These are phyloP conservation scores for Euplagia quadripunctaria DNA, from an alignment of 2,888 invertebrate species.

Conservation along the genomic window DNA sequence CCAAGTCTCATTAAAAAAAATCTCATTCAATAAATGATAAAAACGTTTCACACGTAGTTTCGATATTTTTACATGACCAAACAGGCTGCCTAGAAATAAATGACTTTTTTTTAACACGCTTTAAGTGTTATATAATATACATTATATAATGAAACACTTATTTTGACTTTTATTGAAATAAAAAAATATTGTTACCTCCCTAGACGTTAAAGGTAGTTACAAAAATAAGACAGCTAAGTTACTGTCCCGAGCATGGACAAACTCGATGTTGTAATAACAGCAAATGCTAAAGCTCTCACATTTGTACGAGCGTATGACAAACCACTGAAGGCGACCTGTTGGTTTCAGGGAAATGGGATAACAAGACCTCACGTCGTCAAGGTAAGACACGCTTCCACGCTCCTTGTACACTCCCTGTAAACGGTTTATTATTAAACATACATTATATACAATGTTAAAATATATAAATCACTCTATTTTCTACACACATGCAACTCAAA, in stretches of 20 bases:
- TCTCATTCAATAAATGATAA: too few relatives aligned
- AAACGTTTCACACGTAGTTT: not conserved
- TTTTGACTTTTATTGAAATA: not conserved
- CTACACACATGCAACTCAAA: not conserved
- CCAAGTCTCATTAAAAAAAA: not conserved
- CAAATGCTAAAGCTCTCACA: conserved; percentile 66
- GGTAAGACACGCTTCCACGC: conserved; percentile 80
- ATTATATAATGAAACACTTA: not conserved
- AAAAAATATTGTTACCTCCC: not conserved
- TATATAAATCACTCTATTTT: too few relatives aligned
- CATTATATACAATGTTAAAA: not conserved
- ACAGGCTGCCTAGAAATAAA: not conserved
- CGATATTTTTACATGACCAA: not conserved
- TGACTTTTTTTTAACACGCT: not conserved
- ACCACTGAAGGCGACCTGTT: conserved; percentile 62
- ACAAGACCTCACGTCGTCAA: conserved; percentile 79
- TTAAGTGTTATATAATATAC: not conserved
- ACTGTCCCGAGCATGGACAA: conserved; percentile 83
- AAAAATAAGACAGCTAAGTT: conserved; percentile 65
- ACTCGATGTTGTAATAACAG: conserved; percentile 80
- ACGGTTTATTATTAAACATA: not conserved
- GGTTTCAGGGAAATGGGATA: conserved; percentile 84
- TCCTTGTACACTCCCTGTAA: conserved; percentile 35
- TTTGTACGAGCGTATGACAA: conserved; percentile 33
- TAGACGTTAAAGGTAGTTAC: conserved; percentile 46